These are phyloP conservation scores for Pachypanchax playfairii DNA, from an alignment of 2,113 vertebrate species.

Conservation along the genomic window DNA sequence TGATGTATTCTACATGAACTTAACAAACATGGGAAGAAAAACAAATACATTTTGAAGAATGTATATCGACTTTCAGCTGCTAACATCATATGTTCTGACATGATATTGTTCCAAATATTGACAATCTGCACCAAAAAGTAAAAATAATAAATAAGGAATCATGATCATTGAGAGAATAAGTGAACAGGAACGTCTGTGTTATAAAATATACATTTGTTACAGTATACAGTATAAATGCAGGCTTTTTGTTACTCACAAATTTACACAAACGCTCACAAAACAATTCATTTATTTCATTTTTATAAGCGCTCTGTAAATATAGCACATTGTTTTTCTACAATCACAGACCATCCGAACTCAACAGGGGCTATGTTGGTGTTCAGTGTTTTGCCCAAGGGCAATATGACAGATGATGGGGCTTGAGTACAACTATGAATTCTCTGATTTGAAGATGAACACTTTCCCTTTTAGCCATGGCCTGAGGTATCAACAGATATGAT, in stretches of 20 bases:
- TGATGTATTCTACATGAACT: not conserved
- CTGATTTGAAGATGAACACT: not conserved
- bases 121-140: too few relatives aligned
- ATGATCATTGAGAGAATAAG: too few relatives aligned
- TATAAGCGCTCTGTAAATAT: not conserved
- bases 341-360: not conserved
- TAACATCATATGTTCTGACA: not conserved
- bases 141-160: too few relatives aligned
- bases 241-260: too few relatives aligned
- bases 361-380: not conserved
- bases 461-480: not conserved
- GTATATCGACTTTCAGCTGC: not conserved
- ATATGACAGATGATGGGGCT: not conserved
- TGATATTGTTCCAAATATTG: not conserved
- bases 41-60: not conserved
- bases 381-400: not conserved
- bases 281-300: too few relatives aligned
- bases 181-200: too few relatives aligned
- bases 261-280: too few relatives aligned
- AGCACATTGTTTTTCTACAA: not conserved
- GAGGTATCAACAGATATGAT: not conserved
- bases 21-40: not conserved
- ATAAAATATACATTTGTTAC: too few relatives aligned
- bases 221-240: too few relatives aligned
- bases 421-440: too few relatives aligned